Base-by-base conservation (phyloP, 2,113 vertebrate genomes). In the Penelope pileata region DNA sequence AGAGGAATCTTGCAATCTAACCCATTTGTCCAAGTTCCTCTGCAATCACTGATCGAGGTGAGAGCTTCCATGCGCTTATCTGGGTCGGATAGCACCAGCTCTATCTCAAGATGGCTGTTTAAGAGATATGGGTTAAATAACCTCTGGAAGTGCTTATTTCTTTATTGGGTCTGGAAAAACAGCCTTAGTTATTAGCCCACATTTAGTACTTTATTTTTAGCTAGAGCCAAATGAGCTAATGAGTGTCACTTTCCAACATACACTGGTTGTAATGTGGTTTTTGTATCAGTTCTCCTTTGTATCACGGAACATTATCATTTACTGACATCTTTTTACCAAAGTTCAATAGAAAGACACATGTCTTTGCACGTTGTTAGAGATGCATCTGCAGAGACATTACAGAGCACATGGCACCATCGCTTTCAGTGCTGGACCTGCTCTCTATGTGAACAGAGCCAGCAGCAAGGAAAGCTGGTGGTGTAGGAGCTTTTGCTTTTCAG, bases 291-390 rank as follows among this genome's bases (percentile, higher is more conserved):
- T 88, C 74, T 40, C 86, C 21, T 68, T 60, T 19, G 50, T 85
- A 88, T 80, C 86, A 90, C 50, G 87, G 86, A 93, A 73, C 54
- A 77, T 94, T 87, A 66, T 88, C 6, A 38, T 81, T 92, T 75
- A 78, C 66, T 92, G 77, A 9, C 24, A 79, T 53, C 30, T 81
- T 92, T 75, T 89, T 79, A 30, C 30, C 81, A 51, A 75, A 91
- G 77, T 97, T 89, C 76, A 76, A 15, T n/a, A 91, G 62, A 70
- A 94, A 77, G 45, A 36, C 9, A n/a, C 12, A 12, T 3, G 8
- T 26, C 59, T 88, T 72, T 36, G 24, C 54, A 18, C 16, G 10
- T 64, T 92, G 48, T 36, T 66, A 48, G 16, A 76, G 51, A 48
- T 43, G 32, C 29, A 24, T 73, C 60, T 58, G 64, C 34, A 56